Percentiles rank a stretch among this genome's conserved stretches.
These are phyloP conservation scores for Athalia cordata DNA, from an alignment of 2,888 invertebrate species.

Conservation along the genomic window DNA sequence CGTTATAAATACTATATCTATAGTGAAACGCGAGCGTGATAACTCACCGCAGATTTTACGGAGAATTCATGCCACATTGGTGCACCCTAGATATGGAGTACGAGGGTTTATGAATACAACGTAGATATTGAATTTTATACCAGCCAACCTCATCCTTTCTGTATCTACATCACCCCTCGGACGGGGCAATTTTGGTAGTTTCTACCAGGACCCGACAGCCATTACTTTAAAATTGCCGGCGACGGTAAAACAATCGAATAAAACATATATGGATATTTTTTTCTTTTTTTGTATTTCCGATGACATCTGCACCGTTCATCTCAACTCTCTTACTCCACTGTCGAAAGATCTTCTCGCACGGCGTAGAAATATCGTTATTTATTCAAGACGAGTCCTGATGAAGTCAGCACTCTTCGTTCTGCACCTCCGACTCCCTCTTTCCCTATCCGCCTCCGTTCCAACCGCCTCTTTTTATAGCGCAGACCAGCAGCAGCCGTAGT, in stretches of 20 bases:
- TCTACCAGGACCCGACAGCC: not conserved
- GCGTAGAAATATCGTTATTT: conserved; percentile 41
- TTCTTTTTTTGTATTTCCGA: conserved; percentile 31
- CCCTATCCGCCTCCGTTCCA: conserved; percentile 22
- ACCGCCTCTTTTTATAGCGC: conserved; percentile 36
- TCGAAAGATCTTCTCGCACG: conserved; percentile 1
- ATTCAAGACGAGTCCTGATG: conserved; percentile 46
- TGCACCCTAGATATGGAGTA: not conserved
- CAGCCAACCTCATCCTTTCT: conserved; percentile 7
- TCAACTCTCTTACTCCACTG: not conserved
- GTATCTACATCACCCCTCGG: not conserved
- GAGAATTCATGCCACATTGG: not conserved
- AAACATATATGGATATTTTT: not conserved
- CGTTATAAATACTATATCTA: not conserved
- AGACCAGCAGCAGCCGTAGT: not conserved
- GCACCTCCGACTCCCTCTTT: conserved; percentile 16
- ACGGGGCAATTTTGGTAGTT: not conserved
- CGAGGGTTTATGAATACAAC: conserved; percentile 35
- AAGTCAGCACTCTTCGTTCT: conserved; percentile 44
- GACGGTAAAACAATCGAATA: conserved; percentile 36
- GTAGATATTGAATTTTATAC: conserved; percentile 39
- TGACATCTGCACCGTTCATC: conserved; percentile 37
- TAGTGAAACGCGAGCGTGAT: conserved; percentile 3
- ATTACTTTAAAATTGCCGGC: conserved; percentile 24
- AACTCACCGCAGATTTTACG: conserved; percentile 37